Conservation (phyloP, 2,888 invertebrate genomes). For the Geophilus truncorum region DNA sequence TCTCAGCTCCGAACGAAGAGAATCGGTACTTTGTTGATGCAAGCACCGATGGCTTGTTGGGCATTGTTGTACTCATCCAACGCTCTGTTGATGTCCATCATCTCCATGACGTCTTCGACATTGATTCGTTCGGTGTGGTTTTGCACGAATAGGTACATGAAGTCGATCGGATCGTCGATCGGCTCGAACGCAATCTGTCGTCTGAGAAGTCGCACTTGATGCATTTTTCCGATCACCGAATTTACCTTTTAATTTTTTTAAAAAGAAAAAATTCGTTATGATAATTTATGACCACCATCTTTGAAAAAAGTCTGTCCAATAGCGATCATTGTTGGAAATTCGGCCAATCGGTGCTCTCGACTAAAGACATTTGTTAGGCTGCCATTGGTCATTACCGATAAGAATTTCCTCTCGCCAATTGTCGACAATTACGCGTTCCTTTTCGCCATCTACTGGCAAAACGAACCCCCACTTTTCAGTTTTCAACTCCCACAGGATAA, state of each 20-base stretch:
- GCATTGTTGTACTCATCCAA: neutral
- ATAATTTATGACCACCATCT: too few relatives aligned
- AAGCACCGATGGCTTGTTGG: neutral
- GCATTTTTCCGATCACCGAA: neutral
- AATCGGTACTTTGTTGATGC: neutral
- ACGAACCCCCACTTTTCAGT: too few relatives aligned
- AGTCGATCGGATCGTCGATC: neutral
- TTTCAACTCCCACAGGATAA: too few relatives aligned
- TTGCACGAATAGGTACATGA: neutral
- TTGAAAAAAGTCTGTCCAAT: too few relatives aligned
- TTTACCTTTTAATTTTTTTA: neutral
- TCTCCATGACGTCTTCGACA: neutral
- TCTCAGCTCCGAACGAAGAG: neutral
- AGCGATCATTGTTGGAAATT: too few relatives aligned
- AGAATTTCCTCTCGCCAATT: too few relatives aligned
- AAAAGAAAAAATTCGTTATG: too few relatives aligned
- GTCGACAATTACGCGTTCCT: too few relatives aligned
- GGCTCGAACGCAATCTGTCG: neutral
- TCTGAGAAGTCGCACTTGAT: neutral
- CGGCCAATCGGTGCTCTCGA: too few relatives aligned
- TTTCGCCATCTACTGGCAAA: too few relatives aligned
- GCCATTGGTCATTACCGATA: too few relatives aligned
- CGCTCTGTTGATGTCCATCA: neutral
- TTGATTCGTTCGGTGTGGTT: neutral
- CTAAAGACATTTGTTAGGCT: too few relatives aligned